Evolutionary conservation across 2,113 vertebrate genomes (phyloP).

Genomic region (Atlantisia rogersi): DNA sequence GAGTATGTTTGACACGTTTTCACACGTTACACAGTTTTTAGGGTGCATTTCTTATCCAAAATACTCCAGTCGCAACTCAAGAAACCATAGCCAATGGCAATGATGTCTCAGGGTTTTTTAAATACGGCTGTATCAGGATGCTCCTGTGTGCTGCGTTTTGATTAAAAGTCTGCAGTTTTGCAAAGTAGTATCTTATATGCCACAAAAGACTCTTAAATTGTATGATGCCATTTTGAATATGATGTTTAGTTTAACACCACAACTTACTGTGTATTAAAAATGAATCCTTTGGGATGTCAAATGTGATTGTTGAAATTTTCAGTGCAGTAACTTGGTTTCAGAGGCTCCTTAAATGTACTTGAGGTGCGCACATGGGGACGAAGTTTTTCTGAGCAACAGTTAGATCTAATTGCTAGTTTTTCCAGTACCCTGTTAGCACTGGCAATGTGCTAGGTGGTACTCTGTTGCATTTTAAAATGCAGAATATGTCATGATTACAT

Average conservation of each 20-base stretch:
- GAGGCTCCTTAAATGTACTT: neutral
- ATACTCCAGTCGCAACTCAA: neutral
- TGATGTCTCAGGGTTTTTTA: neutral
- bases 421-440: neutral
- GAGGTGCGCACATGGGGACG: fast-evolving
- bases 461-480: neutral
- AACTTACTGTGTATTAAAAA: neutral
- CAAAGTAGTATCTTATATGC: neutral
- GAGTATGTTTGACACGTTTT: neutral
- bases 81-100: neutral
- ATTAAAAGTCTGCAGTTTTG: neutral
- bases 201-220: fast-evolving
- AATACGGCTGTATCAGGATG: neutral
- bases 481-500: neutral
- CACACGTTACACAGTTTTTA: fast-evolving
- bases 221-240: neutral
- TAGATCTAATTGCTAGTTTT: neutral
- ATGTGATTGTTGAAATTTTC: neutral
- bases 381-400: neutral
- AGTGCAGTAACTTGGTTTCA: neutral
- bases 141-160: neutral
- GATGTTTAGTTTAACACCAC: fast-evolving
- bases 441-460: neutral
- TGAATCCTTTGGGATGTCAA: neutral
- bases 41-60: neutral